phyloP scores from a whole-genome alignment of 2,888 invertebrate genomes.

The Vesta saturnalis region DNA sequence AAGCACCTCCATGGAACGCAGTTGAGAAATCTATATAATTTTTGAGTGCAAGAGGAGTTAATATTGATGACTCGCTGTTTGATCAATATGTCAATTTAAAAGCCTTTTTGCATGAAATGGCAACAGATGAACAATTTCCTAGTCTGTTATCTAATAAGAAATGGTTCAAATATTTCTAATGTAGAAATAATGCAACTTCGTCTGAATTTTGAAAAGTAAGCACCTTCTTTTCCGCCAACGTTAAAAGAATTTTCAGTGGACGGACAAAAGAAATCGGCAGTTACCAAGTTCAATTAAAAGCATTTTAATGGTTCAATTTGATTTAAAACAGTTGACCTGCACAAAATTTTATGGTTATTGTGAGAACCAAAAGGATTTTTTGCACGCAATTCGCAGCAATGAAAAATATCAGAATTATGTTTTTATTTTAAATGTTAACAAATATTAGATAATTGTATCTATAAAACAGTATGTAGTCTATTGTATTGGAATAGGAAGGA shows the following conservation, averaged over 20 bases:
- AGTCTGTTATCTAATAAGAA: not conserved
- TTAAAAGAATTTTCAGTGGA: not conserved
- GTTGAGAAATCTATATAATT: too few relatives aligned
- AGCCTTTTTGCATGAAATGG: constrained; percentile 1
- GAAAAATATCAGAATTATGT: not conserved
- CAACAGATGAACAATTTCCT: constrained; percentile 1
- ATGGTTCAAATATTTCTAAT: not conserved
- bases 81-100: not conserved
- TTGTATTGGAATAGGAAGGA: too few relatives aligned
- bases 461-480: too few relatives aligned
- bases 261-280: not conserved
- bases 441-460: too few relatives aligned
- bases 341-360: not conserved
- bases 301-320: not conserved
- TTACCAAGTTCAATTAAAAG: not conserved
- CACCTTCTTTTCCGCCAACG: not conserved
- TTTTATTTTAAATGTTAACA: not conserved
- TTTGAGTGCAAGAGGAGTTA: too few relatives aligned
- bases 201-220: not conserved
- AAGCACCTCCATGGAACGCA: too few relatives aligned
- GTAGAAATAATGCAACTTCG: not conserved
- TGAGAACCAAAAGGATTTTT: not conserved
- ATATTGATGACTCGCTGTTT: too few relatives aligned
- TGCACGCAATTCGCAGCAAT: not conserved
- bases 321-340: not conserved